Conservation (phyloP, 2,113 vertebrate species). For the Limanda limanda region DNA sequence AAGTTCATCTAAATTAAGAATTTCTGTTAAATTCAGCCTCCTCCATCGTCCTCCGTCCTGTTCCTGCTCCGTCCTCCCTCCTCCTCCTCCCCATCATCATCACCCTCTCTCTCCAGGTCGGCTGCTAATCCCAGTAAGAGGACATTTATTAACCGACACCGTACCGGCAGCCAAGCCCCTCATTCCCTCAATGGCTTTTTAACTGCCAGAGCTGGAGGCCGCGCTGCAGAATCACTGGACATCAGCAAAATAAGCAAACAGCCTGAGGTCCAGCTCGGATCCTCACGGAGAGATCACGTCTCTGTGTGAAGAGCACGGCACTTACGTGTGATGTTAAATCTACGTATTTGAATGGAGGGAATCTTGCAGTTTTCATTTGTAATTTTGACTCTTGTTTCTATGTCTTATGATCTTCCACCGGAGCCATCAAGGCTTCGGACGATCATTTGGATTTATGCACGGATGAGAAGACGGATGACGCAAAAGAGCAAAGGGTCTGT, state of each 20-base stretch:
- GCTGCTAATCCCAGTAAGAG: slow-evolving; percentile 81
- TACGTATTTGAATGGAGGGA: no score
- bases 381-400: no score
- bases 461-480: slow-evolving; percentile 1
- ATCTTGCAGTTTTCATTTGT: no score
- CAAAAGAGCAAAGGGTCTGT: slow-evolving; percentile 11
- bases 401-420: no score
- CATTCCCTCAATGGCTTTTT: slow-evolving; percentile 77
- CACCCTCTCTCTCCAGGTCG: slow-evolving; percentile 52
- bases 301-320: no score
- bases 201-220: slow-evolving; percentile 63
- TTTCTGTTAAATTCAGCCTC: no score
- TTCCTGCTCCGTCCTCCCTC: not conserved
- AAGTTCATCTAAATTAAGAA: not conserved
- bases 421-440: not conserved
- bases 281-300: not conserved
- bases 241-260: slow-evolving; percentile 56
- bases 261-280: slow-evolving; percentile 19
- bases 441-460: not conserved
- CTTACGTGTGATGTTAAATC: no score
- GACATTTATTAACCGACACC: slow-evolving; percentile 75
- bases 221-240: slow-evolving; percentile 47
- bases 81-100: not conserved
- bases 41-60: not conserved
- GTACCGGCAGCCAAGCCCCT: slow-evolving; percentile 56